Evolutionary conservation across 2,113 vertebrate species (phyloP), one percentile per base, ranked within the genome.

Genomic region (Atractosteus spatula): DNA sequence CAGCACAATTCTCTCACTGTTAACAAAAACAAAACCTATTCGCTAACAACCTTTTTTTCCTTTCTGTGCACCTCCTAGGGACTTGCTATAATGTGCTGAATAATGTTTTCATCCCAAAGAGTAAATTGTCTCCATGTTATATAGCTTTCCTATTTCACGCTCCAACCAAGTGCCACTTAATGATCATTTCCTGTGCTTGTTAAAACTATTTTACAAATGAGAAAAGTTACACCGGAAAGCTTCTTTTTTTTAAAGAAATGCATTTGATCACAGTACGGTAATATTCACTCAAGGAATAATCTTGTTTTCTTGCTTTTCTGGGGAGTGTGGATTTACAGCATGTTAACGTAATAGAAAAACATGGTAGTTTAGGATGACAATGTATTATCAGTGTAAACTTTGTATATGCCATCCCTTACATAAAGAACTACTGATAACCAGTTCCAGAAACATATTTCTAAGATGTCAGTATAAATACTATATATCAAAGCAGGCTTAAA

Each of bases 101-200:
- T 75, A 67, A 71, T 69, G 67, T 75, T 80, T 78, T 78, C 76
- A 80, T 82, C 83, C 76, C 71, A 66, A 76, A 73, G 78, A 76
- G 83, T 78, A 75, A 79, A 81, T 83, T 54, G 80, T 64, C 68
- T 83, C 78, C 68, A 75, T 79, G 72, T 82, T 83, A 74, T 78
- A 78, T 73, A 81, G 80, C 71, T 76, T 83, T 79, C 74, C 71
- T 45, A 84, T 86, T 84, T 84, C 82, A 81, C 61, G 77, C 80
- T 79, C 81, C 65, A 75, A 64, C 71, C 75, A 68, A 76, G 67
- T 86, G 77, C 76, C 76, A 74, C 64, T 73, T 74, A 80, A 83
- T 82, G 86, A 81, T 73, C 77, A 57, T 82, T 79, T 83, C 78
- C 69, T 74, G 75, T 73, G 62, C 70, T 69, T n/a, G 41, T 59